phyloP scores from a whole-genome alignment of 2,888 invertebrate genomes.

The Diarsia dahlii region DNA sequence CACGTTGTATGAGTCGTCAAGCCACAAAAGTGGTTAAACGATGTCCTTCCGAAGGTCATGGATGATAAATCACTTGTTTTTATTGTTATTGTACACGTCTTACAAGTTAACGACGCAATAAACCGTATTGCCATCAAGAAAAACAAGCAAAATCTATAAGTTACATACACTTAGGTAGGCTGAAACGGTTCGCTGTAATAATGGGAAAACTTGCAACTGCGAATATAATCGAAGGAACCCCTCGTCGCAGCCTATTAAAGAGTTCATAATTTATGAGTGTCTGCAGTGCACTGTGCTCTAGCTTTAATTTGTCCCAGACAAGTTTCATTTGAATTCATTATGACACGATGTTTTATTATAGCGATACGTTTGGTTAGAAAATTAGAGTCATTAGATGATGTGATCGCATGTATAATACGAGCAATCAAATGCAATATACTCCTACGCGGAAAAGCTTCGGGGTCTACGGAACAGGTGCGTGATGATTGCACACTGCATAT shows the following conservation, averaged over 20 bases:
- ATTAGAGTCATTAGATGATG: constrained; percentile 65
- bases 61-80: constrained; percentile 59
- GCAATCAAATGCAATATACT: constrained; percentile 61
- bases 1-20: constrained; percentile 37
- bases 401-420: constrained; percentile 58
- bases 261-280: constrained; percentile 77
- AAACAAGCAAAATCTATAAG: constrained; percentile 27
- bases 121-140: constrained; percentile 26
- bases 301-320: constrained; percentile 72
- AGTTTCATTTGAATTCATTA: constrained; percentile 70
- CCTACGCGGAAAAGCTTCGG: constrained; percentile 75
- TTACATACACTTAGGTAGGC: constrained; percentile 13
- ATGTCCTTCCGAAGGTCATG: constrained; percentile 59
- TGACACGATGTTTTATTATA: constrained; percentile 56
- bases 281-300: constrained; percentile 70
- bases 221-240: constrained; percentile 63
- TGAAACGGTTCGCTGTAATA: constrained; percentile 55
- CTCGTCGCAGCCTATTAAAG: constrained; percentile 66
- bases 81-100: constrained; percentile 46
- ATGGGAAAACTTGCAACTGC: constrained; percentile 77
- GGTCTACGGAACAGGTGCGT: constrained; percentile 42
- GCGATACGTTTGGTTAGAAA: constrained; percentile 57
- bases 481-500: constrained; percentile 65
- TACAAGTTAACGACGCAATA: constrained; percentile 44
- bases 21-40: constrained; percentile 50